Percentiles rank a stretch among this genome's conserved stretches.
Conservation (phyloP, 2,113 vertebrate genomes). For the Peromyscus polionotus region DNA sequence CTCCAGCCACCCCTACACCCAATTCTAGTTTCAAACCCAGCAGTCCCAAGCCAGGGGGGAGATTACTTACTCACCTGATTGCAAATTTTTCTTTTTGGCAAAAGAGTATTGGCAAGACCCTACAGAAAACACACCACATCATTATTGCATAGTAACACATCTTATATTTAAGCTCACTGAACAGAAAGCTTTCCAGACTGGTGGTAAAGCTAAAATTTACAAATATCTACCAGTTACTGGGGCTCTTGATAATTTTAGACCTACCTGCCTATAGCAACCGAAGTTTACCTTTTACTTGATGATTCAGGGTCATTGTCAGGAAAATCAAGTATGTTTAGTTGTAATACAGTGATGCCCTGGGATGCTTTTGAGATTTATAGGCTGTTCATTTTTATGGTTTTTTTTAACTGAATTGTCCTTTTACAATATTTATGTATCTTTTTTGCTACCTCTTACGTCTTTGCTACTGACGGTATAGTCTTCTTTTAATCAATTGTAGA, state of each 20-base stretch:
- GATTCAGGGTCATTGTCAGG: not conserved
- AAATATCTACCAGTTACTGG: not conserved
- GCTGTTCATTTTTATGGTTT: slow-evolving; percentile 42
- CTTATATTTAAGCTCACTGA: not conserved
- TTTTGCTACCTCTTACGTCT: not conserved
- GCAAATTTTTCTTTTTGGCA: not conserved
- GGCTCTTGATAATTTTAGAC: not conserved
- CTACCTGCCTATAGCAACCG: not conserved
- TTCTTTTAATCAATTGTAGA: slow-evolving; percentile 5
- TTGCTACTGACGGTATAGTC: not conserved
- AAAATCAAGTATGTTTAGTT: not conserved
- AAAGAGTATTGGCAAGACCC: slow-evolving; percentile 16
- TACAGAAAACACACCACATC: slow-evolving; percentile 23
- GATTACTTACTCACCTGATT: slow-evolving; percentile 71
- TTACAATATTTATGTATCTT: not conserved
- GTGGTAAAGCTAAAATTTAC: slow-evolving; percentile 2
- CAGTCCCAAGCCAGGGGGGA: not conserved
- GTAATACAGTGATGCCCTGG: not conserved
- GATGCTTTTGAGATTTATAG: slow-evolving; percentile 1
- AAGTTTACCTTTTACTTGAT: not conserved
- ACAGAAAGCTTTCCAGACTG: not conserved
- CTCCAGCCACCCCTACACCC: not conserved
- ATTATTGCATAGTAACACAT: slow-evolving; percentile 16
- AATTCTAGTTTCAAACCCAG: not conserved
- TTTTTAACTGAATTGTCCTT: slow-evolving; percentile 24